Evolutionary conservation across 2,888 invertebrate species (phyloP), one percentile per base, ranked within the genome.

Genomic region (Agriopis marginaria): DNA sequence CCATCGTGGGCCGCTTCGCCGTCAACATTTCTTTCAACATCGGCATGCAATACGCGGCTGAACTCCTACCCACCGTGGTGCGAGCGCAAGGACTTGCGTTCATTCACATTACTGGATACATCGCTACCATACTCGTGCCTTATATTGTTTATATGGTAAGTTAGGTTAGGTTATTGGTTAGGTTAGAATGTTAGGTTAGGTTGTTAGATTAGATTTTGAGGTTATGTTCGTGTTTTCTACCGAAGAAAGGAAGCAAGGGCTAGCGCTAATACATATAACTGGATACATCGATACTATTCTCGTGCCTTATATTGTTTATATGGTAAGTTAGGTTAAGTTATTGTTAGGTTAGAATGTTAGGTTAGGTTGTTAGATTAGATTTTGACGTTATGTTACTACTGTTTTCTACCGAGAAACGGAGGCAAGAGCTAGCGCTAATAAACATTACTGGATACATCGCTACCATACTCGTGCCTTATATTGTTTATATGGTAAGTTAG

Each of bases 21-120:
- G 97, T 98, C 3, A 98, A 98, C 86, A 97, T 98, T 50, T 97
- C 98, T 0, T 98, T 96, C 88, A 98, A 98, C 85, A 97, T 98
- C 75, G 98, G 98, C 0, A 95, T 98, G 73, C 98, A 98, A 81
- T 98, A 98, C 86, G 98, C 97, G 0, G 98, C 98, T 0, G 98
- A 98, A 86, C 90, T 98, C 8, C 85, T 98, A 5, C 98, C 98
- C 0, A 98, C 98, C 0, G 97, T 98, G 0, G 97, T 98, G 0
- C 89, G 98, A 40, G 98, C 97, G 0, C 98, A 98, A 85, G 98
- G 98, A 0, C 96, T 98, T 0, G 97, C 97, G 0, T 89, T 97
- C 12, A 97, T 98, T 66, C 97, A 98, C 80, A 97, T 97, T 58
- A 97, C 97, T 94, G 98, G 98, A 60, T 97, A 97, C 77, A 96